Conservation (phyloP, 2,888 invertebrate genomes). For the Athripsodes cinereus region DNA sequence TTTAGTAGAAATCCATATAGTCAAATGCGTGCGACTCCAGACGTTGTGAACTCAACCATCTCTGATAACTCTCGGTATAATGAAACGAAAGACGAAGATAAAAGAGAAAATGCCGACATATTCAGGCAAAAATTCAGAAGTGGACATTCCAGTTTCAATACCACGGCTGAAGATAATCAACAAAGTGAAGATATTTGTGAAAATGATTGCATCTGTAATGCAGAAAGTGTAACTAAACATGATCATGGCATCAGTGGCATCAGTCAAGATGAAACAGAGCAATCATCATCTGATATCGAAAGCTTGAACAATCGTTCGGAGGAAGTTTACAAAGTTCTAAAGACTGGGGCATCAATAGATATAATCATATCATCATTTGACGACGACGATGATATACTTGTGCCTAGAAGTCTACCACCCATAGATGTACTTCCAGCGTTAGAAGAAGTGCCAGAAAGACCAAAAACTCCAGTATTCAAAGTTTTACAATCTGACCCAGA, state of each 20-base stretch:
- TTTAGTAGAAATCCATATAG: neutral
- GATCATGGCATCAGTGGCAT: too few species aligned
- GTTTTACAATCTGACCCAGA: slow-evolving; percentile 36
- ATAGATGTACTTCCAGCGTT: slow-evolving; percentile 8
- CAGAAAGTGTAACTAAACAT: neutral
- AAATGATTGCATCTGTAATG: neutral
- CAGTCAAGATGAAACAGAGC: too few species aligned
- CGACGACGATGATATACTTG: slow-evolving; percentile 18
- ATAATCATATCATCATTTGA: slow-evolving; percentile 26
- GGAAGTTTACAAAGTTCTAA: slow-evolving; percentile 2
- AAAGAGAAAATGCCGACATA: slow-evolving; percentile 4
- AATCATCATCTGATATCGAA: neutral
- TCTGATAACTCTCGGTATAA: neutral
- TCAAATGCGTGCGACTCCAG: slow-evolving; percentile 36
- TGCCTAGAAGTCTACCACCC: slow-evolving; percentile 6
- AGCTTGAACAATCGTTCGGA: neutral
- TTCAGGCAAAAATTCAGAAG: slow-evolving; percentile 19
- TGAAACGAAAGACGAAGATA: neutral
- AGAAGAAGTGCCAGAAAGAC: slow-evolving; percentile 30
- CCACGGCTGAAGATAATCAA: slow-evolving; percentile 7
- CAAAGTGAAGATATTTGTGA: slow-evolving; percentile 4
- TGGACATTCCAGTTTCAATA: slow-evolving; percentile 22
- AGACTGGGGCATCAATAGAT: slow-evolving; percentile 18
- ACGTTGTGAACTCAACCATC: slow-evolving; percentile 46
- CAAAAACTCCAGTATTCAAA: slow-evolving; percentile 44